These are phyloP conservation scores for Cyclopterus lumpus DNA, from an alignment of 2,797 vertebrate species.

Conservation along the genomic window DNA sequence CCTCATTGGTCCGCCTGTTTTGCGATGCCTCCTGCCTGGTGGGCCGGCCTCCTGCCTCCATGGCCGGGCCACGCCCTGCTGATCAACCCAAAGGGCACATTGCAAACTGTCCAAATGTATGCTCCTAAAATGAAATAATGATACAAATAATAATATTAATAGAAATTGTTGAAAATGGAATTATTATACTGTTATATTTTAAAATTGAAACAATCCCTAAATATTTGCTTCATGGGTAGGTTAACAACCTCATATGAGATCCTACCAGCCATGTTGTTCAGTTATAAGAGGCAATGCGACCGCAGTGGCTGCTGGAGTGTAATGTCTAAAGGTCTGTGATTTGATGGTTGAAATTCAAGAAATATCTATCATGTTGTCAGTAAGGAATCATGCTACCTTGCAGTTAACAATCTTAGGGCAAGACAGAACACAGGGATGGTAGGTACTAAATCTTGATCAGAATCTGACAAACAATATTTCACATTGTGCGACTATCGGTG, in stretches of 20 bases:
- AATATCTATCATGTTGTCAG: constrained; percentile 45
- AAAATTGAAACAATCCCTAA: not conserved
- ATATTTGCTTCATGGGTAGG: too few species aligned
- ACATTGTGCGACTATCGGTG: not conserved
- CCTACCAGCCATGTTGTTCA: not conserved
- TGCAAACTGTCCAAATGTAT: not conserved
- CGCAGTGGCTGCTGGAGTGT: not conserved
- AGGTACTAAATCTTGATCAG: constrained; percentile 27
- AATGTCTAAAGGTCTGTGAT: constrained; percentile 12
- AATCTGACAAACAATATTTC: constrained; percentile 15
- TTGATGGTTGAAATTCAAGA: constrained; percentile 51
- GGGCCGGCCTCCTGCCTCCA: too few species aligned
- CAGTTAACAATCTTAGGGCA: constrained; percentile 43
- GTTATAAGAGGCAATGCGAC: not conserved
- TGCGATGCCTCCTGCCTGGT: too few species aligned
- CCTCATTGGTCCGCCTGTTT: too few species aligned
- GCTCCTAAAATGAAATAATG: not conserved
- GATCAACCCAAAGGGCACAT: too few species aligned
- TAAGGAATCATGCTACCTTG: constrained; percentile 27
- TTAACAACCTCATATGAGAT: too few species aligned
- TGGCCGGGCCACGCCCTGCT: too few species aligned
- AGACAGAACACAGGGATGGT: constrained; percentile 51
- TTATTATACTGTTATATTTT: not conserved
- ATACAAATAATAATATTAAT: not conserved
- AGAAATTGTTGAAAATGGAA: too few species aligned